These are phyloP conservation scores for Eristalis pertinax DNA, from an alignment of 2,888 invertebrate species.

Conservation along the genomic window DNA sequence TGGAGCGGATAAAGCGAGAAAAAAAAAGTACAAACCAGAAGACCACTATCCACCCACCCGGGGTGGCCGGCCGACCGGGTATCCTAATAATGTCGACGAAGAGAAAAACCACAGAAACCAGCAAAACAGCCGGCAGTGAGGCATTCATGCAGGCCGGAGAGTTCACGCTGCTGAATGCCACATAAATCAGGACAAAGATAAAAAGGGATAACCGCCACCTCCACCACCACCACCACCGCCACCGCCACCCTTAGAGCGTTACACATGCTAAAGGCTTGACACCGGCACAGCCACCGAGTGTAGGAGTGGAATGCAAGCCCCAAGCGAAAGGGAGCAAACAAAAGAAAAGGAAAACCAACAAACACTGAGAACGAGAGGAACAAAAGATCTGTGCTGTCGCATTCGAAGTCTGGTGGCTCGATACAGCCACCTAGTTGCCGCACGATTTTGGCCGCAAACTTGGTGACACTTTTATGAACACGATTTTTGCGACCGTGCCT, in stretches of 20 bases:
- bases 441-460: conserved; percentile 65
- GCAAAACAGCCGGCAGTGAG: conserved; percentile 54
- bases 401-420: conserved; percentile 46
- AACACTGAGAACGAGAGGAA: background rate
- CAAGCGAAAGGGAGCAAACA: background rate
- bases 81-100: conserved; percentile 52
- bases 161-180: conserved; percentile 53
- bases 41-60: background rate
- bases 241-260: conserved; percentile 5
- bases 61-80: background rate
- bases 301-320: background rate
- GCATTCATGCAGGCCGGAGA: conserved; percentile 31
- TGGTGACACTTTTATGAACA: conserved; percentile 68
- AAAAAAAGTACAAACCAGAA: background rate
- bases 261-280: conserved; percentile 57
- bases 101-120: conserved; percentile 54
- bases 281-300: background rate
- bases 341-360: background rate
- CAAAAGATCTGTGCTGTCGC: conserved; percentile 32
- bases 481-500: conserved; percentile 38
- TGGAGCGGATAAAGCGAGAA: background rate
- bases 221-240: background rate
- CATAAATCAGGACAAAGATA: conserved; percentile 68
- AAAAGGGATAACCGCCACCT: conserved; percentile 53
- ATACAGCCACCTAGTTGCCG: conserved; percentile 61